These are phyloP conservation scores for Coreius guichenoti DNA, from an alignment of 2,797 vertebrate species.

Conservation along the genomic window DNA sequence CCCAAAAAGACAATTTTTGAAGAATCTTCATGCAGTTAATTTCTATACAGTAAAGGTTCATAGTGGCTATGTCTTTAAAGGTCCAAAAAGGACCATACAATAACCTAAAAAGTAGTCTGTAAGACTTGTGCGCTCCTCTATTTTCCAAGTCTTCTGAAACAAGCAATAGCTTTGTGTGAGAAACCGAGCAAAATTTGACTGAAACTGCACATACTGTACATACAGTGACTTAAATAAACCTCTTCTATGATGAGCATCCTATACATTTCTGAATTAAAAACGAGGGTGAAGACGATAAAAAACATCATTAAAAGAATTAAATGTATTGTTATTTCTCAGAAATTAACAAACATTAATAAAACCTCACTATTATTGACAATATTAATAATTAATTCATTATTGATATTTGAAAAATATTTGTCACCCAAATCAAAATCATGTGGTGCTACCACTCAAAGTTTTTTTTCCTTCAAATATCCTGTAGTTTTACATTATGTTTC, in stretches of 20 bases:
- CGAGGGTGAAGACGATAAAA: background rate
- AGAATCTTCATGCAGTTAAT: background rate
- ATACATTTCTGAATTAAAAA: background rate
- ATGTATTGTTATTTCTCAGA: background rate
- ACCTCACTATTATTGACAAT: background rate
- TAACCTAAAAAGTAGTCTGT: background rate
- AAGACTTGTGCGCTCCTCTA: background rate
- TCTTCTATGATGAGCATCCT: background rate
- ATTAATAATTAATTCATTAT: background rate
- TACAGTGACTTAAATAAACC: background rate
- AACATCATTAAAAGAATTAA: accelerated
- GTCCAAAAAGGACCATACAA: background rate
- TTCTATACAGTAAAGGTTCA: background rate
- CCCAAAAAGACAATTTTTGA: background rate
- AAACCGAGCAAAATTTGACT: background rate
- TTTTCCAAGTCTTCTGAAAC: background rate
- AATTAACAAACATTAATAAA: background rate
- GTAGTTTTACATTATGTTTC: no score
- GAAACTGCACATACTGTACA: background rate
- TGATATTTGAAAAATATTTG: background rate
- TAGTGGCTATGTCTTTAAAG: background rate
- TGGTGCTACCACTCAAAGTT: background rate
- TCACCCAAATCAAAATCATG: background rate
- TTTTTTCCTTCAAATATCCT: no score
- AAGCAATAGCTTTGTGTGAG: background rate